A percentile compares a stretch with the other conserved stretches of the same genome.
Evolutionary conservation across 2,113 vertebrate species (phyloP).

Genomic region (Haemorhous mexicanus): DNA sequence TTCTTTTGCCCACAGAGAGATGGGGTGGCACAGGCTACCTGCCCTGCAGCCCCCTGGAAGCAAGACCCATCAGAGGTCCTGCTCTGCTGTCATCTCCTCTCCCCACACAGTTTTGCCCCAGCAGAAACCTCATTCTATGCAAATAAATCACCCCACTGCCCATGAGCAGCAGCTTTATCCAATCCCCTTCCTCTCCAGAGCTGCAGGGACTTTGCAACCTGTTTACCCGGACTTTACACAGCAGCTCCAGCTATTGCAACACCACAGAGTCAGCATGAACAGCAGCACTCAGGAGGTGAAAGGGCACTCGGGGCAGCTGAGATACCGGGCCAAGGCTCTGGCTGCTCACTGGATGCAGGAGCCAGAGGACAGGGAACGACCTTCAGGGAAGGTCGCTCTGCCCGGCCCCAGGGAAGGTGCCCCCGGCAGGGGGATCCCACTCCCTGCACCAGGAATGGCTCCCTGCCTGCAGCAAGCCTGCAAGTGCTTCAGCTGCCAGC

Average conservation of each 20-base stretch:
- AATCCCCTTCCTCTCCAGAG: not conserved
- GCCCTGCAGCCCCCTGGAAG: not conserved
- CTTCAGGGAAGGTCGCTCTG: not conserved
- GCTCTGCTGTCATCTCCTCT: not conserved
- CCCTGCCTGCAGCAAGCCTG: not conserved
- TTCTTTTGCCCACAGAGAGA: not conserved
- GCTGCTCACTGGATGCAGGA: not conserved
- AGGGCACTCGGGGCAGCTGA: not conserved
- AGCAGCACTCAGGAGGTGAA: not conserved
- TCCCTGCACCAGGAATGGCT: not conserved
- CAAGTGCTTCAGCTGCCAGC: not conserved
- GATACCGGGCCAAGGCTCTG: not conserved
- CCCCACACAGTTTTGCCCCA: not conserved
- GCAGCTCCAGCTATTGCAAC: slow-evolving; percentile 39
- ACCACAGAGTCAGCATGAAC: not conserved
- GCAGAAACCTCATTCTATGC: not conserved
- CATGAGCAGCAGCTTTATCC: not conserved
- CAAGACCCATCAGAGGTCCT: not conserved
- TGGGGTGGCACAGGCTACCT: not conserved
- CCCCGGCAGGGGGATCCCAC: accelerated
- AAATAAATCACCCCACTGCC: not conserved
- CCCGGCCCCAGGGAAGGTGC: not conserved
- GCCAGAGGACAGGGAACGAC: not conserved
- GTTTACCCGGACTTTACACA: slow-evolving; percentile 57
- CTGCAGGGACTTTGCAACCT: not conserved